These are phyloP conservation scores for Prionailurus viverrinus DNA, from an alignment of 2,113 vertebrate genomes.

Conservation along the genomic window DNA sequence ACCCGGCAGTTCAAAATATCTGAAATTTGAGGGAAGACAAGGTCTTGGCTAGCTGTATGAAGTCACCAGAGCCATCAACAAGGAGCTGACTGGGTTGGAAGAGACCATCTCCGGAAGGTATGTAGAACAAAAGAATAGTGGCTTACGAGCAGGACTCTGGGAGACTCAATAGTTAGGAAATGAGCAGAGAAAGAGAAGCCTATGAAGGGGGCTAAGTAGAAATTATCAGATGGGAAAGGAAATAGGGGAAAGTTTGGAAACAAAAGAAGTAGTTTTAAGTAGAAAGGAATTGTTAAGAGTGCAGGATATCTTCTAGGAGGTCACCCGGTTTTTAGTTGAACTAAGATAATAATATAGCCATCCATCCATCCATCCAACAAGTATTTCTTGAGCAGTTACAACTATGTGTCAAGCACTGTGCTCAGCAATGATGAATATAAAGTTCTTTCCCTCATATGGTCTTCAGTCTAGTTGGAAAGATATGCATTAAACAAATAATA, in stretches of 20 bases:
- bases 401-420: background rate
- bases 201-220: background rate
- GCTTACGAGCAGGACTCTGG: background rate
- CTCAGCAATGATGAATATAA: background rate
- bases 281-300: background rate
- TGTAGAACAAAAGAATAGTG: background rate
- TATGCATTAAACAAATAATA: background rate
- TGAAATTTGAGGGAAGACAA: background rate
- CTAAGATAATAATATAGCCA: background rate
- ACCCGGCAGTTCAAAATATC: background rate
- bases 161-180: background rate
- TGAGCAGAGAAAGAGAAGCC: background rate
- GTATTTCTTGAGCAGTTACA: conserved; percentile 5
- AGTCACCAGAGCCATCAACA: background rate
- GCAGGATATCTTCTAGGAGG: background rate
- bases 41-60: background rate
- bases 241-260: background rate
- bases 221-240: background rate
- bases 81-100: background rate
- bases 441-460: background rate
- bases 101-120: background rate
- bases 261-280: background rate
- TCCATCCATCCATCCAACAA: background rate
- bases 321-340: conserved; percentile 30
- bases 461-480: conserved; percentile 5